Base-by-base conservation (phyloP, 2,113 vertebrate genomes). In the Reinhardtius hippoglossoides region DNA sequence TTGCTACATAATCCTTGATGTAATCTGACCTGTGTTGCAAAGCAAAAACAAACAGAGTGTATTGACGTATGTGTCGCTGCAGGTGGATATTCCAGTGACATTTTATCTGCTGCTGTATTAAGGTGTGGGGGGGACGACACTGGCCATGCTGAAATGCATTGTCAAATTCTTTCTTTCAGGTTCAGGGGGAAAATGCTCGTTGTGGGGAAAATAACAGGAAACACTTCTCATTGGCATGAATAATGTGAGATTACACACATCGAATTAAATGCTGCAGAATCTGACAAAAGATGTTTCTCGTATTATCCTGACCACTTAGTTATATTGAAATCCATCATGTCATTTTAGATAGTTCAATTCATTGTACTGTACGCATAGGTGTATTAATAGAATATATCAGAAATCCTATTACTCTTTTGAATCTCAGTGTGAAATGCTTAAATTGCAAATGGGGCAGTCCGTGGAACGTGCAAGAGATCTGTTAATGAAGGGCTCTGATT, bases 401-500 rank as follows among this genome's bases (percentile, higher is more conserved):
- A 80, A 89, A 88, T 88, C 80, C 73, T 79, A 86, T 88, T 77
- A 77, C 78, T 87, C 76, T 84, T 84, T 83, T 80, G 73, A 72
- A 82, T 83, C 72, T 72, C 31, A 52, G 81, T 81, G 77, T 90
- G 82, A 88, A 90, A 88, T 48, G 65, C 71, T 83, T 79, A 85
- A 88, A 89, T 85, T 90, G 88, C 80, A 63, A 71, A 81, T 70
- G 50, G 60, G 75, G 50, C 15, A 14, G 69, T 10, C 42, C 42
- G 40, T 54, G 64, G 31, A 63, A 76, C 23, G 31, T 66, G 74
- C 27, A 57, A 65, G 71, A 69, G 83, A 68, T 40, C 84, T 62
- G 74, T 90, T 94, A 94, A 94, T 92, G 88, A 92, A 90, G 86
- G 81, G 54, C 71, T 81, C 88, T 93, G 92, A 94, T 95, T 93